Percentiles rank a stretch among this genome's conserved stretches.
phyloP scores from a whole-genome alignment of 1,140 invertebrate genomes.

The Camponotus pennsylvanicus region DNA sequence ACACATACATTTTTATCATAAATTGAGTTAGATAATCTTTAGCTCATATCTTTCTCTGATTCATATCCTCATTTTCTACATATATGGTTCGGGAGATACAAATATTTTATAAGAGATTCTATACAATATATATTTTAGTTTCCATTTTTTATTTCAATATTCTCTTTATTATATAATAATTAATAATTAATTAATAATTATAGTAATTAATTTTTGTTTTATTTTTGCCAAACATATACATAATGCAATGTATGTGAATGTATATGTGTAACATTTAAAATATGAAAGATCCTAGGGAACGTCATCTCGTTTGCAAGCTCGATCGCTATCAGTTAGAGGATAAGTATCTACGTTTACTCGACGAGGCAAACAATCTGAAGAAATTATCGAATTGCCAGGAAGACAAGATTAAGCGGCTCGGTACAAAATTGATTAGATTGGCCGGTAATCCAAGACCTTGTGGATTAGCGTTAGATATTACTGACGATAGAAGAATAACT shows the following conservation, averaged over 20 bases:
- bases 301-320: slow-evolving; percentile 80
- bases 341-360: slow-evolving; percentile 81
- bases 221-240: not conserved
- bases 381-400: slow-evolving; percentile 83
- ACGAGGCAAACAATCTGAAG: slow-evolving; percentile 81
- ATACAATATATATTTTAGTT: not conserved
- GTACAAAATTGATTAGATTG: slow-evolving; percentile 83
- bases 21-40: no score
- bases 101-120: not conserved
- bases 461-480: slow-evolving; percentile 67
- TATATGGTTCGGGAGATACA: not conserved
- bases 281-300: slow-evolving; percentile 82
- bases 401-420: slow-evolving; percentile 83
- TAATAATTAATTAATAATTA: no score
- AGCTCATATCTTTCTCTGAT: not conserved
- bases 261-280: slow-evolving; percentile 4
- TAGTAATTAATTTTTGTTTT: not conserved
- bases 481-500: slow-evolving; percentile 77
- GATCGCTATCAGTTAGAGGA: slow-evolving; percentile 84
- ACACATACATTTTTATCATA: no score
- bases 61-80: not conserved
- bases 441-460: slow-evolving; percentile 78
- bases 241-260: no score
- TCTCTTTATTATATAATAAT: no score
- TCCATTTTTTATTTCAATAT: not conserved